Conservation (phyloP, 1,140 invertebrate genomes). For the Eumaeus atala region DNA sequence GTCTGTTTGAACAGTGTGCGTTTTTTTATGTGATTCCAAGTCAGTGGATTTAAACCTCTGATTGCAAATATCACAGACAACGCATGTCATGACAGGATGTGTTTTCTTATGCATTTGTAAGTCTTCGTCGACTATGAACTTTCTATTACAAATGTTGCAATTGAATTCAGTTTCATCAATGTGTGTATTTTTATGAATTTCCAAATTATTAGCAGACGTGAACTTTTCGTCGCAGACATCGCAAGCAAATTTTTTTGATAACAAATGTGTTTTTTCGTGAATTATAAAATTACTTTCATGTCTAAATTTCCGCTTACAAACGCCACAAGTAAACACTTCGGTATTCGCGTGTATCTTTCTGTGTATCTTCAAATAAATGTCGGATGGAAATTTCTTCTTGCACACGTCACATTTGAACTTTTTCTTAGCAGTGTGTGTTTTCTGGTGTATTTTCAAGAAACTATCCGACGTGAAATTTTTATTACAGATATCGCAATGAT, state of each 20-base stretch:
- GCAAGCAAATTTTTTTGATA: background rate
- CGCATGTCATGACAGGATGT: background rate
- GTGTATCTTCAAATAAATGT: background rate
- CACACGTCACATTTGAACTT: background rate
- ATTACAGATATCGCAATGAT: background rate
- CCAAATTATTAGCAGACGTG: background rate
- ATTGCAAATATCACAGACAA: background rate
- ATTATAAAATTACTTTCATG: background rate
- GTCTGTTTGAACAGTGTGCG: background rate
- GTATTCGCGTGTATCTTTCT: background rate
- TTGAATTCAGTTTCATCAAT: background rate
- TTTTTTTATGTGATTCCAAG: background rate
- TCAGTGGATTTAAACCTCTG: background rate
- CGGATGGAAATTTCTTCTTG: background rate
- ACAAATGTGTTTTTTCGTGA: background rate
- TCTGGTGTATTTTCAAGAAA: background rate
- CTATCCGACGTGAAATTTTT: background rate
- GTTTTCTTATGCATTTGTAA: background rate
- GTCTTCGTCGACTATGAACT: background rate
- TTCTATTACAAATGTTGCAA: background rate
- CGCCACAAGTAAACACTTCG: background rate
- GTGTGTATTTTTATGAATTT: background rate
- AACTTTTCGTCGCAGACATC: background rate
- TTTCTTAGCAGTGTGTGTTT: background rate
- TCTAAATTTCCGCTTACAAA: background rate